Percentiles rank a stretch among this genome's conserved stretches.
phyloP scores from a whole-genome alignment of 2,113 vertebrate species.

The Raphicerus campestris region DNA sequence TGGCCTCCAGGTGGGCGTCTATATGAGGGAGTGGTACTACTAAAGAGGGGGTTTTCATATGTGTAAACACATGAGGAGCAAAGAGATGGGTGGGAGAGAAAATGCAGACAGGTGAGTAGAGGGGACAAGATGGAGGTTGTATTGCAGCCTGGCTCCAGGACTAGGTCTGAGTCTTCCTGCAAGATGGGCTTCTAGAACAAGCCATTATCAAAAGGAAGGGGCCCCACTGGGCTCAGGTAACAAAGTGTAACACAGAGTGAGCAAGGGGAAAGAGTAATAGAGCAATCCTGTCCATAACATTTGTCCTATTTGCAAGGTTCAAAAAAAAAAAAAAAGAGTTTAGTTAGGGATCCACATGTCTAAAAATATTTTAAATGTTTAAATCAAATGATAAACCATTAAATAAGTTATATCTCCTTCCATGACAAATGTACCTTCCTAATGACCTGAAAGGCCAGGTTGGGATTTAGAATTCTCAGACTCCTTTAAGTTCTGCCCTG shows the following conservation, averaged over 20 bases:
- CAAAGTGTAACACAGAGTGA: background rate
- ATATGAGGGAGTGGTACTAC: background rate
- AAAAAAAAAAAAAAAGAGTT: background rate
- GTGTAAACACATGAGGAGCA: background rate
- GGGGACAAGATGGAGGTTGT: background rate
- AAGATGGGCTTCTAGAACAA: background rate
- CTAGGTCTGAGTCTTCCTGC: background rate
- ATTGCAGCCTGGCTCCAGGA: background rate
- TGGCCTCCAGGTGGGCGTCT: background rate
- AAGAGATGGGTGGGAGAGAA: background rate
- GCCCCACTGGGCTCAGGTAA: background rate
- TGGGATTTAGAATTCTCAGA: background rate
- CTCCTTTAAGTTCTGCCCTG: background rate
- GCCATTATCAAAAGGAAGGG: background rate
- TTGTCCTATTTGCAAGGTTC: background rate
- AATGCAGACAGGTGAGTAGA: background rate
- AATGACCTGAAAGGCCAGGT: background rate
- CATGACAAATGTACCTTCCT: background rate
- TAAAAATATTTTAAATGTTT: slow-evolving; percentile 23
- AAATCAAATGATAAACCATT: background rate
- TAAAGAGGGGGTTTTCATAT: background rate
- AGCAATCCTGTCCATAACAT: background rate
- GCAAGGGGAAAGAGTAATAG: background rate
- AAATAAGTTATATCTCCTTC: background rate
- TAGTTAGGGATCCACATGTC: background rate